A percentile compares a stretch with the other conserved stretches of the same genome.
phyloP scores from a whole-genome alignment of 2,888 invertebrate genomes.

The Tetheella fluctuosa region DNA sequence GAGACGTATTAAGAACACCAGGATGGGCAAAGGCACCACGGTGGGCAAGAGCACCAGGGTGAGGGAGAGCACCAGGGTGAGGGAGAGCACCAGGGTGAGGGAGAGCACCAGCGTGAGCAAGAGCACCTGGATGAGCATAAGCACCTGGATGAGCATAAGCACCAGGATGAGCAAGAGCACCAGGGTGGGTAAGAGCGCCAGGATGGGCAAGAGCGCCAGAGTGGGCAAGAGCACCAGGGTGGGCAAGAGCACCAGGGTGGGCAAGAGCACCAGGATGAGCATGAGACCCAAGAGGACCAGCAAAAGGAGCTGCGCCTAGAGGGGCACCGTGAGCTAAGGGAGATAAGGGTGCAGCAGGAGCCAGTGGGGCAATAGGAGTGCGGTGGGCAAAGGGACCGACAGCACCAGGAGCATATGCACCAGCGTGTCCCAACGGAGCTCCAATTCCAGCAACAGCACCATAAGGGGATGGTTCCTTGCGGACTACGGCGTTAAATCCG shows the following conservation, averaged over 20 bases:
- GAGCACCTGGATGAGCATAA: not conserved
- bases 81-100: constrained; percentile 18
- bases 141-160: not conserved
- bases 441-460: constrained; percentile 35
- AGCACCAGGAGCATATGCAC: constrained; percentile 4
- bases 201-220: not conserved
- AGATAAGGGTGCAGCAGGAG: constrained; percentile 14
- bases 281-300: constrained; percentile 21
- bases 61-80: constrained; percentile 11
- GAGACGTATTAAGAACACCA: constrained; percentile 20
- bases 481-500: constrained; percentile 66
- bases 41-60: constrained; percentile 17
- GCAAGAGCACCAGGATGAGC: constrained; percentile 1
- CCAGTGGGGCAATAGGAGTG: constrained; percentile 17
- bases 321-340: constrained; percentile 22
- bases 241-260: not conserved
- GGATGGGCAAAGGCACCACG: constrained; percentile 11
- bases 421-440: not conserved
- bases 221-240: constrained; percentile 12
- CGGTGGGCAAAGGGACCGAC: constrained; percentile 22
- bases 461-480: constrained; percentile 55
- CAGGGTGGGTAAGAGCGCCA: constrained; percentile 12
- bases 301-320: constrained; percentile 23
- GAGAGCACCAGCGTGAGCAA: constrained; percentile 17
- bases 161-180: constrained; percentile 31